Conservation (phyloP, 2,888 invertebrate genomes). For the Melanchra persicariae region DNA sequence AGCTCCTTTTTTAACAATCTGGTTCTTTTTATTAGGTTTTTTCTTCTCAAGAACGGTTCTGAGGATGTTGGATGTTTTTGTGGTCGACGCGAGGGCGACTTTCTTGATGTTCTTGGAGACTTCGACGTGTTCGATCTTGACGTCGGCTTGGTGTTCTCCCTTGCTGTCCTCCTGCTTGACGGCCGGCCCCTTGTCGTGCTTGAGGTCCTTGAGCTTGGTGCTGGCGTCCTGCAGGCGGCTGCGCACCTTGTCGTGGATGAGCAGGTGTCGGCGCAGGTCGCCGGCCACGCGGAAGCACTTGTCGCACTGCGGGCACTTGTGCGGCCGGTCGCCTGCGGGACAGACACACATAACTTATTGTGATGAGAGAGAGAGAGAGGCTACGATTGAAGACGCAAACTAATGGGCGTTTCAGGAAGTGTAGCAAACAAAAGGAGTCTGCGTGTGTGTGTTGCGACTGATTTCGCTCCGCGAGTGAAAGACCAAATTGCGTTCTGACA, state of each 20-base stretch:
- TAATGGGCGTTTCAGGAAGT: too few species aligned
- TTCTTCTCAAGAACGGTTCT: slow-evolving; percentile 55
- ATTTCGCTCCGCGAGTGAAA: too few species aligned
- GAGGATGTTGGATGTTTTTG: slow-evolving; percentile 42
- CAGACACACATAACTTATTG: too few species aligned
- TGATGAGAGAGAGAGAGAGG: too few species aligned
- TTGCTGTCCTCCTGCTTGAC: slow-evolving; percentile 38
- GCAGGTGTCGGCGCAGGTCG: slow-evolving; percentile 95
- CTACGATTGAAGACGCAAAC: too few species aligned
- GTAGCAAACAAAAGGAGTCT: too few species aligned
- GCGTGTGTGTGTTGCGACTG: too few species aligned
- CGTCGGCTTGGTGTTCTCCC: not conserved
- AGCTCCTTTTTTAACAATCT: slow-evolving; percentile 72
- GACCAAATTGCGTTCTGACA: too few species aligned
- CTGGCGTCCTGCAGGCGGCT: slow-evolving; percentile 66
- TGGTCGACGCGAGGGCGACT: slow-evolving; percentile 58
- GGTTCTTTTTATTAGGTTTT: slow-evolving; percentile 59
- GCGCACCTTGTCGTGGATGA: slow-evolving; percentile 91
- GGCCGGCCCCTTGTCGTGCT: slow-evolving; percentile 50
- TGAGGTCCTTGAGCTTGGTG: slow-evolving; percentile 60
- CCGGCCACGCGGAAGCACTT: slow-evolving; percentile 96
- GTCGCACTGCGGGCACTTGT: slow-evolving; percentile 94
- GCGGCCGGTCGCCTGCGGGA: slow-evolving; percentile 93
- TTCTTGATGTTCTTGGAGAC: slow-evolving; percentile 59
- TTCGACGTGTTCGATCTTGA: slow-evolving; percentile 27